These are phyloP conservation scores for Phymastichus coffea DNA, from an alignment of 1,140 invertebrate genomes.

Conservation along the genomic window DNA sequence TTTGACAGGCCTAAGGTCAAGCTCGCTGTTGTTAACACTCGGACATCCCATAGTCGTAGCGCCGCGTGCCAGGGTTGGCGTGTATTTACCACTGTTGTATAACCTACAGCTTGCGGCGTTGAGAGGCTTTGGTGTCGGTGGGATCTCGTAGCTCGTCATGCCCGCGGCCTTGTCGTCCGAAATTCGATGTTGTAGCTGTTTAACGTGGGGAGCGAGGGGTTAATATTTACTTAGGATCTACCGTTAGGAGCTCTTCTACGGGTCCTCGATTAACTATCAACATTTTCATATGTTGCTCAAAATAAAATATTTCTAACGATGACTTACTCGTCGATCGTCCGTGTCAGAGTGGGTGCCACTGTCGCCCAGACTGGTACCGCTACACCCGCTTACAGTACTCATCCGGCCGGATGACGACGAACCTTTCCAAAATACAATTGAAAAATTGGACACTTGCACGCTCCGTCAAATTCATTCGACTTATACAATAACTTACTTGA, in stretches of 20 bases:
- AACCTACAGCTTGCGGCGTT: conserved; percentile 42
- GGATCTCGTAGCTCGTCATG: conserved; percentile 52
- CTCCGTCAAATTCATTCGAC: no score
- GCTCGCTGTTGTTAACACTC: conserved; percentile 36
- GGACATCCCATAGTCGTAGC: no score
- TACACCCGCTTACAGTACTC: conserved; percentile 72
- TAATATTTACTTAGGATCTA: not conserved
- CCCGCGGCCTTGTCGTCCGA: conserved; percentile 42
- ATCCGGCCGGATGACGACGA: conserved; percentile 76
- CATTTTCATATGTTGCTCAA: not conserved
- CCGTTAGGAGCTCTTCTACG: no score
- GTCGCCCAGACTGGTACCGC: conserved; percentile 75
- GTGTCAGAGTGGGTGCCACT: conserved; percentile 82
- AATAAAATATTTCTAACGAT: not conserved
- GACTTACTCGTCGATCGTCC: conserved; percentile 70
- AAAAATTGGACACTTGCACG: no score
- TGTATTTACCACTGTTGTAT: conserved; percentile 31
- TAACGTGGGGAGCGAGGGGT: no score
- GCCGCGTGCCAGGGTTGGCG: conserved; percentile 32
- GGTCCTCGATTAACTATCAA: no score
- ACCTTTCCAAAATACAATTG: conserved; percentile 51
- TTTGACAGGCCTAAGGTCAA: conserved; percentile 37
- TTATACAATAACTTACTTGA: conserved; percentile 58
- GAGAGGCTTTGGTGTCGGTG: conserved; percentile 53
- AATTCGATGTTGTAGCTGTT: conserved; percentile 40